Evolutionary conservation across 1,140 invertebrate species (phyloP).

Genomic region (Papilio aristodemus): DNA sequence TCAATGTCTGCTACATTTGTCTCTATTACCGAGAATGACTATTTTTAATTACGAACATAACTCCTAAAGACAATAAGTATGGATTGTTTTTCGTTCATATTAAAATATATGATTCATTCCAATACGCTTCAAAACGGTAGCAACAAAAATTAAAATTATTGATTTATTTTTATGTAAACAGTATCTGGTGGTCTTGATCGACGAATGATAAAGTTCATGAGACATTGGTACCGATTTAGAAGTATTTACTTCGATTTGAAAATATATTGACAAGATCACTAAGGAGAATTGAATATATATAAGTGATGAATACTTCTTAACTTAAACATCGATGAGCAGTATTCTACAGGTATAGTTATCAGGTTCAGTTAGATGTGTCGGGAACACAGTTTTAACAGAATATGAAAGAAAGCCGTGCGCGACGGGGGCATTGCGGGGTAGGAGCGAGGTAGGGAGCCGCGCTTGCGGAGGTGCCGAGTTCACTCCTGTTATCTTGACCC

Average conservation of each 20-base stretch:
- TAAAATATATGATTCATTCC: not conserved
- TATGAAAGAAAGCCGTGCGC: conserved; percentile 1
- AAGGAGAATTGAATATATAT: too few relatives aligned
- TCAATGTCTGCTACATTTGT: conserved; percentile 27
- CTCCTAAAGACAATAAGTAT: conserved; percentile 33
- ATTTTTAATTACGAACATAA: conserved; percentile 1
- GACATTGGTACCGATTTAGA: too few relatives aligned
- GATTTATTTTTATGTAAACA: too few relatives aligned
- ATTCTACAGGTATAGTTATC: too few relatives aligned
- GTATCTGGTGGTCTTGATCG: too few relatives aligned
- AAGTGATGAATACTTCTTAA: too few relatives aligned
- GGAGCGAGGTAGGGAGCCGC: not conserved
- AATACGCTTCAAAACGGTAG: not conserved
- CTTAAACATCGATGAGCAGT: too few relatives aligned
- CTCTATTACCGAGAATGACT: conserved; percentile 2
- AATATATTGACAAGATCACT: too few relatives aligned
- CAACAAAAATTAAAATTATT: not conserved
- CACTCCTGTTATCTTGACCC: conserved; percentile 68
- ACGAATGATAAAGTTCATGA: too few relatives aligned
- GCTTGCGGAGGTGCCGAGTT: conserved; percentile 40
- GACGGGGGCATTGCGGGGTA: conserved; percentile 4
- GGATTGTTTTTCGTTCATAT: not conserved
- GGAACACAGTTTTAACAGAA: too few relatives aligned
- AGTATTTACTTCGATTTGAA: too few relatives aligned
- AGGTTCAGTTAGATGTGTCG: too few relatives aligned